Base-by-base conservation (phyloP, 2,113 vertebrate species). In the Sturnira hondurensis region DNA sequence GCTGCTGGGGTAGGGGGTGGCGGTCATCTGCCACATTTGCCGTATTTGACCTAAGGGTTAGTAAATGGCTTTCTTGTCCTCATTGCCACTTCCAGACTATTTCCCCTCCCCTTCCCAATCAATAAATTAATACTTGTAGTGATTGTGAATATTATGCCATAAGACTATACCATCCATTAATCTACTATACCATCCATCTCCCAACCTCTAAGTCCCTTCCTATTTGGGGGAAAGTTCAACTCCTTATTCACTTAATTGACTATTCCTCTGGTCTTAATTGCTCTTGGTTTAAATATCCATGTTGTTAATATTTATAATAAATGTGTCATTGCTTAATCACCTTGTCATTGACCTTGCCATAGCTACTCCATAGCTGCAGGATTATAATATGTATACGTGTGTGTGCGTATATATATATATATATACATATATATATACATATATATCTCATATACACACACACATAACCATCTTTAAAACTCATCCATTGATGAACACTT, bases 71-170 rank as follows among this genome's bases (percentile, higher is more conserved):
- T 6, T 67, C 6, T n/a, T 52, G 24, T 90, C 36, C 24, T 36
- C 36, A 65, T 13, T 43, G 43, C 36, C 16, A 54, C 28, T 45
- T 54, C 5, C 45, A 83, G 45, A 54, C 20, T 36, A 54, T 74
- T 89, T n/a, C 3, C 26, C 6, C 7, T 52, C 7, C n/a, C 26
- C 5, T 63, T 54, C 7, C 8, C 33, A 58, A 78, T 26, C 63
- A 58, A 28, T 38, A 68, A 77, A 77, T 89, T 88, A 76, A 63
- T 13, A 63, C 38, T 22, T 68, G 19, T 33, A 36, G 67, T 43
- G 24, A 16, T 71, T 86, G 85, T 94, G 52, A 50, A 61, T 77
- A n/a, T 38, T 33, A 28, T 65, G 19, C 70, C 73, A 54, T 38
- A 38, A 52, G 15, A 70, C 45, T 28, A 38, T 13, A 19, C 14